Percentiles rank a stretch among this genome's conserved stretches.
Evolutionary conservation across 2,888 invertebrate genomes (phyloP).

Genomic region (Eurois occulta): DNA sequence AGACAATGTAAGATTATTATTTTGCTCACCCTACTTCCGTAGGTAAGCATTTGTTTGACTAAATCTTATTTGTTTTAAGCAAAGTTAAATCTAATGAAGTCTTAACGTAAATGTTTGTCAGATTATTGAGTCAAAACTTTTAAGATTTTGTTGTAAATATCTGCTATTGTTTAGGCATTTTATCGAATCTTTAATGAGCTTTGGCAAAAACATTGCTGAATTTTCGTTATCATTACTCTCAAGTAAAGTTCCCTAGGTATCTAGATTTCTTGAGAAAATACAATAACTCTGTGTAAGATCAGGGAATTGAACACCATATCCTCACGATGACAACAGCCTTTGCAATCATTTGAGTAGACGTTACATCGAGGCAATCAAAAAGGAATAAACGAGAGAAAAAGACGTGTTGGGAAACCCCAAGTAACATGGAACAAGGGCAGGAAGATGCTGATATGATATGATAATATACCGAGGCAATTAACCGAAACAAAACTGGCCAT

Average conservation of each 20-base stretch:
- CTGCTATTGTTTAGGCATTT: not conserved
- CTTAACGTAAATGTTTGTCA: not conserved
- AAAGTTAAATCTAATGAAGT: not conserved
- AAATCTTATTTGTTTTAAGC: not conserved
- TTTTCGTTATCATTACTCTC: not conserved
- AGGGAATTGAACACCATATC: not conserved
- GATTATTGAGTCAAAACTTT: not conserved
- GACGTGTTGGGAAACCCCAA: not conserved
- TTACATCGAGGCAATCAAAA: not conserved
- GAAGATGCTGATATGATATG: not conserved
- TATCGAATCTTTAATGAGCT: not conserved
- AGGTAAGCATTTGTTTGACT: constrained; percentile 4
- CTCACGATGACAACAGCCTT: not conserved
- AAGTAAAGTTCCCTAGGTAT: not conserved
- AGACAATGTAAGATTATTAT: not conserved
- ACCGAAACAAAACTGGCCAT: not conserved
- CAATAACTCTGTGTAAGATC: not conserved
- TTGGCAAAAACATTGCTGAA: not conserved
- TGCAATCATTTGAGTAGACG: not conserved
- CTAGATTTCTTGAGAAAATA: too few species aligned
- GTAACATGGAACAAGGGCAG: not conserved
- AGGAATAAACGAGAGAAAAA: not conserved
- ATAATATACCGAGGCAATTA: not conserved
- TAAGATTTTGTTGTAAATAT: not conserved
- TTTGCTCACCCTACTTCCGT: not conserved